Conservation (phyloP, 1,140 invertebrate genomes). For the Drosophila pandora region DNA sequence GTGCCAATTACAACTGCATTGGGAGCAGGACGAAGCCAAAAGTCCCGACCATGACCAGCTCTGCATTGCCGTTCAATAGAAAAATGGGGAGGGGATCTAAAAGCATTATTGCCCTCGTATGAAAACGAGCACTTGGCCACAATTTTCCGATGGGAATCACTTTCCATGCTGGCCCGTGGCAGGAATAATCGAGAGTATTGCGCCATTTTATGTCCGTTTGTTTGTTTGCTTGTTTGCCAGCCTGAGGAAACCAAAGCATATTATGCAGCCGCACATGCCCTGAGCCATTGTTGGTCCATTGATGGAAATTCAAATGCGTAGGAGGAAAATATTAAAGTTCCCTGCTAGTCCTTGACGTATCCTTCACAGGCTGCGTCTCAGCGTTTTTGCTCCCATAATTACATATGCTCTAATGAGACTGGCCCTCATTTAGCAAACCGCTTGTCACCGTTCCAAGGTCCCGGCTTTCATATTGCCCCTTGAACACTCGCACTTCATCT, state of each 20-base stretch:
- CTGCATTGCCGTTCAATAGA: conserved; percentile 40
- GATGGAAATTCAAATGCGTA: conserved; percentile 22
- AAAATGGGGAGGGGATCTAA: conserved; percentile 20
- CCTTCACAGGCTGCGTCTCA: conserved; percentile 11
- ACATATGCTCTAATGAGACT: conserved; percentile 54
- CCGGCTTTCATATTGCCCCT: conserved; percentile 12
- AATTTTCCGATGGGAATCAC: conserved; percentile 6
- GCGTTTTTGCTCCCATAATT: conserved; percentile 45
- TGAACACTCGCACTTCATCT: conserved; percentile 21
- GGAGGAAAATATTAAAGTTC: conserved; percentile 22
- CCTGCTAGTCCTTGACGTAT: conserved; percentile 25
- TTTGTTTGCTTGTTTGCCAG: conserved; percentile 51
- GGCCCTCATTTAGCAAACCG: conserved; percentile 1
- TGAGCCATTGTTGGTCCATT: conserved; percentile 54
- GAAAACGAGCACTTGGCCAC: too few species aligned
- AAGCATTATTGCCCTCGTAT: conserved; percentile 22
- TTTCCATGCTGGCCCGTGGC: conserved; percentile 19
- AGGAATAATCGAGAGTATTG: conserved; percentile 52
- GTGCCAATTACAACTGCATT: conserved; percentile 70
- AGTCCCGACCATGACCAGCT: conserved; percentile 41
- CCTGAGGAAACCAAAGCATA: conserved; percentile 61
- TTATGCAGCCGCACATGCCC: conserved; percentile 70
- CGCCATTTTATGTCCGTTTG: conserved; percentile 58
- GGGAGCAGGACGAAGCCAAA: conserved; percentile 18
- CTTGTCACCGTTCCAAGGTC: conserved; percentile 12